These are phyloP conservation scores for Glyphotaelius pellucidus DNA, from an alignment of 2,888 invertebrate genomes.

Conservation along the genomic window DNA sequence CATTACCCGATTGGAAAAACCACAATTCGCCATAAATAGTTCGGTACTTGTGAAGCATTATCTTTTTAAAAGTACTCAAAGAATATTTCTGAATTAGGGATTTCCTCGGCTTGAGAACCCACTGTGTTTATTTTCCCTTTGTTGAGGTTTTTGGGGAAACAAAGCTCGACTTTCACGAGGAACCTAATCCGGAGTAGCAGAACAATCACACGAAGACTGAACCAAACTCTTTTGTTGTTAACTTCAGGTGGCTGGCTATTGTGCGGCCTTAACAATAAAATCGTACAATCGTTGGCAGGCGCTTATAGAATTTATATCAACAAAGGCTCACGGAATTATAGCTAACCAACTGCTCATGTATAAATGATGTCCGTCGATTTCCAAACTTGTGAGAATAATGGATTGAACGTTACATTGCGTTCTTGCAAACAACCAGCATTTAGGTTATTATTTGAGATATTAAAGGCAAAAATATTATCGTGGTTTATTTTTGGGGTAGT, in stretches of 20 bases:
- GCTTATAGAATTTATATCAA: constrained; percentile 2
- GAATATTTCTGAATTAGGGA: not conserved
- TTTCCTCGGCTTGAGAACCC: not conserved
- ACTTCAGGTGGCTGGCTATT: constrained; percentile 20
- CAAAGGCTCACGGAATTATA: constrained; percentile 9
- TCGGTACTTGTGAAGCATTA: not conserved
- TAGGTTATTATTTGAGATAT: no score
- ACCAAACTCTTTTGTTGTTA: not conserved
- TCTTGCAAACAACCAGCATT: not conserved
- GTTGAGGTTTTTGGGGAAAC: not conserved
- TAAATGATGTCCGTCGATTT: constrained; percentile 3
- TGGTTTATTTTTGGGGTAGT: no score
- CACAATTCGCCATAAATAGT: not conserved
- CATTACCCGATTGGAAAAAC: not conserved
- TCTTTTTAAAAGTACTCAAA: not conserved
- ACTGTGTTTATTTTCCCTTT: not conserved
- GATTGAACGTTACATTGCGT: not conserved
- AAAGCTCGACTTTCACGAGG: constrained; percentile 27
- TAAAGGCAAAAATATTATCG: no score
- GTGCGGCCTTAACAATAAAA: not conserved
- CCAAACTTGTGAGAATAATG: not conserved
- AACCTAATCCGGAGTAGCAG: constrained; percentile 1
- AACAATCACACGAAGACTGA: constrained; percentile 20
- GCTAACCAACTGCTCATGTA: constrained; percentile 11
- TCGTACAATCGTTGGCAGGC: not conserved